phyloP scores from a whole-genome alignment of 2,113 vertebrate species.

The Serilophus lunatus region DNA sequence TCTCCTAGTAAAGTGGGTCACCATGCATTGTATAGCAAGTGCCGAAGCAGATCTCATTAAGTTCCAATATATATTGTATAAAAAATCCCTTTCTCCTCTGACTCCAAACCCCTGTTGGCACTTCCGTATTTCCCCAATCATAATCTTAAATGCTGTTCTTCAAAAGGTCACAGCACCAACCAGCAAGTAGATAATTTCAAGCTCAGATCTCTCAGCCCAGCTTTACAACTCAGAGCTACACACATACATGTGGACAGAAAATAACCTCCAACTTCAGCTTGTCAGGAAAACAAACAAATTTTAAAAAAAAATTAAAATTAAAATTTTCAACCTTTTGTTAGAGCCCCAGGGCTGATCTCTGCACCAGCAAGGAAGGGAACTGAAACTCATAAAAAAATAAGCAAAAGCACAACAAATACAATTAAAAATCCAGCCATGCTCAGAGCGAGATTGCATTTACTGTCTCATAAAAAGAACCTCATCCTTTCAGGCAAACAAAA shows the following conservation, averaged over 20 bases:
- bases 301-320: not conserved
- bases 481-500: slow-evolving; percentile 74
- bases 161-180: not conserved
- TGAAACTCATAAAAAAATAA: slow-evolving; percentile 72
- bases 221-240: not conserved
- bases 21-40: not conserved
- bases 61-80: not conserved
- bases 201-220: not conserved
- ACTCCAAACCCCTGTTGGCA: not conserved
- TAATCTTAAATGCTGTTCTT: not conserved
- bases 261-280: slow-evolving; percentile 8
- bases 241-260: not conserved
- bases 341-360: slow-evolving; percentile 46
- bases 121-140: not conserved
- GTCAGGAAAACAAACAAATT: not conserved
- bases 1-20: slow-evolving; percentile 43
- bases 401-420: slow-evolving; percentile 70
- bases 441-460: slow-evolving; percentile 70
- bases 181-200: not conserved
- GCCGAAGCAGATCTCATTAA: slow-evolving; percentile 30
- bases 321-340: slow-evolving; percentile 44
- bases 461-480: slow-evolving; percentile 70
- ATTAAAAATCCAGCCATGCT: slow-evolving; percentile 72
- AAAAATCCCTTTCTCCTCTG: not conserved
- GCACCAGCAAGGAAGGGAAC: slow-evolving; percentile 51